phyloP scores from a whole-genome alignment of 2,888 invertebrate genomes.

The Sisyra nigra region DNA sequence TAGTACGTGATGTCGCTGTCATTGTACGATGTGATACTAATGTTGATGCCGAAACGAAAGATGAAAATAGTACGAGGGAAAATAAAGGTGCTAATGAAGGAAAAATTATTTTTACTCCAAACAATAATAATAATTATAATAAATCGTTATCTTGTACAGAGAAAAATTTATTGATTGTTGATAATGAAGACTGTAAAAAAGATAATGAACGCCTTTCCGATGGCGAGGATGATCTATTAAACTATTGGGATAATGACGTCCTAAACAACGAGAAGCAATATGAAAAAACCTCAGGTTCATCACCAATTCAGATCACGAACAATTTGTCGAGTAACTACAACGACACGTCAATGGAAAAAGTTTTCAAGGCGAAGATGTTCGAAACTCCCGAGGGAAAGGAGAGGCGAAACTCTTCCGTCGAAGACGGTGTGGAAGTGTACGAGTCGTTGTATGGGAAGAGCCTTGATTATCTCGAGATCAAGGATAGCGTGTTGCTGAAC shows the following conservation, averaged over 20 bases:
- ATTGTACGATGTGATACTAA: slow-evolving; percentile 2
- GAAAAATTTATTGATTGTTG: slow-evolving; percentile 8
- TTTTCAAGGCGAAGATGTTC: slow-evolving; percentile 8
- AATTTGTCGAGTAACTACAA: background rate
- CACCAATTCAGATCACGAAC: background rate
- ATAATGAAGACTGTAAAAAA: slow-evolving; percentile 10
- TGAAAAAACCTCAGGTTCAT: background rate
- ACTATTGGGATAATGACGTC: slow-evolving; percentile 28
- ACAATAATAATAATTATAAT: background rate
- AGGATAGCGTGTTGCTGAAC: slow-evolving; percentile 18
- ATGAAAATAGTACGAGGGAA: background rate
- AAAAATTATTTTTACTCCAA: background rate
- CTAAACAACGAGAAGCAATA: slow-evolving; percentile 4
- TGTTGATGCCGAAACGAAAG: background rate
- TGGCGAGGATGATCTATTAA: slow-evolving; percentile 25
- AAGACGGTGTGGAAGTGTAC: slow-evolving; percentile 22
- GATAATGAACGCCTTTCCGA: background rate
- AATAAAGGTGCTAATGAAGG: background rate
- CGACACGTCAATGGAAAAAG: background rate
- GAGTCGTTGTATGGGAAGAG: slow-evolving; percentile 27
- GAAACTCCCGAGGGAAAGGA: slow-evolving; percentile 2
- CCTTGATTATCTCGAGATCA: slow-evolving; percentile 23
- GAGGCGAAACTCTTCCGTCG: slow-evolving; percentile 14
- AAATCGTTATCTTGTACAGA: slow-evolving; percentile 7
- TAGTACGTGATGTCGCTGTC: slow-evolving; percentile 4